Percentiles rank a stretch among this genome's conserved stretches.
phyloP scores from a whole-genome alignment of 2,888 invertebrate species.

The Dascillus cervinus region DNA sequence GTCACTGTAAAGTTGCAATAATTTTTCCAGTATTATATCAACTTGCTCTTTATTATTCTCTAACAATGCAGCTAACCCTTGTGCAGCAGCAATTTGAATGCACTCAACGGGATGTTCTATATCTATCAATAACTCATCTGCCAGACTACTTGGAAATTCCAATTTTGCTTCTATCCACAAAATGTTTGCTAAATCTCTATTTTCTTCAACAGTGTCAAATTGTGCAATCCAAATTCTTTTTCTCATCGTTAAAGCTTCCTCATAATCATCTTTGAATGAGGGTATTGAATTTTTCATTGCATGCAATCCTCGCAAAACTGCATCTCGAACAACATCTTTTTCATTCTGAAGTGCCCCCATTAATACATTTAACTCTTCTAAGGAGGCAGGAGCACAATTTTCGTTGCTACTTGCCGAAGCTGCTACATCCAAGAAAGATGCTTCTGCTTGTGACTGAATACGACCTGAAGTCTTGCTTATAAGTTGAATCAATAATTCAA shows the following conservation, averaged over 20 bases:
- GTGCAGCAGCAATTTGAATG: constrained; percentile 76
- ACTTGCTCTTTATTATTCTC: constrained; percentile 47
- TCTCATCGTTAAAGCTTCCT: constrained; percentile 53
- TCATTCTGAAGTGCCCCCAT: constrained; percentile 70
- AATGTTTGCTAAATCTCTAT: constrained; percentile 54
- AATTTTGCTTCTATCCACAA: constrained; percentile 56
- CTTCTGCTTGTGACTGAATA: constrained; percentile 69
- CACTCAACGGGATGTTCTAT: constrained; percentile 74
- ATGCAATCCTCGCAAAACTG: constrained; percentile 65
- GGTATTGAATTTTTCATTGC: constrained; percentile 58
- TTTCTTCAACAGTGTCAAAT: constrained; percentile 71
- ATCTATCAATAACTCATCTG: constrained; percentile 56
- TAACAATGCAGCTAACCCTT: constrained; percentile 66
- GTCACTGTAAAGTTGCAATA: constrained; percentile 69
- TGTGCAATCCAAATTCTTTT: constrained; percentile 77
- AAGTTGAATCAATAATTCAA: constrained; percentile 68
- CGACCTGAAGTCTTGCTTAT: constrained; percentile 64
- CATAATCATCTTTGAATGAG: constrained; percentile 49
- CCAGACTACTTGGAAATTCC: constrained; percentile 44
- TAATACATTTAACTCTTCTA: constrained; percentile 68
- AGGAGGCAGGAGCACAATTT: constrained; percentile 54
- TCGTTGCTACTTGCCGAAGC: constrained; percentile 61
- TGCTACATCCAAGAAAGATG: constrained; percentile 75
- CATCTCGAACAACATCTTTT: constrained; percentile 66
- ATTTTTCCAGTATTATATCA: constrained; percentile 50